These are phyloP conservation scores for Rhagologus leucostigma DNA, from an alignment of 2,113 vertebrate species.

Conservation along the genomic window DNA sequence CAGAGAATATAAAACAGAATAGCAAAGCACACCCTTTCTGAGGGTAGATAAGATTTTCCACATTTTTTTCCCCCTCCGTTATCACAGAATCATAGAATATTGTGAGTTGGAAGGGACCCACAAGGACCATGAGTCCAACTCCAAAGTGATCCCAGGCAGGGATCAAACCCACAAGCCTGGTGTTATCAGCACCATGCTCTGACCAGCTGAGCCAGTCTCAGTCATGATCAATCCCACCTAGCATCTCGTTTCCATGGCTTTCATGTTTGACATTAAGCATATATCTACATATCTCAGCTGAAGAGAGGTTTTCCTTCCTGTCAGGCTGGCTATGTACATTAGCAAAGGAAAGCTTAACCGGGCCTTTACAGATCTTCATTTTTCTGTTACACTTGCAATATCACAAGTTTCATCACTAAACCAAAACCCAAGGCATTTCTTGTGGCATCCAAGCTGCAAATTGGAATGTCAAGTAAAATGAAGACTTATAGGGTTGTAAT, in stretches of 20 bases:
- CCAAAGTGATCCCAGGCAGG: neutral
- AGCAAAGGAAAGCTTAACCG: constrained; percentile 6
- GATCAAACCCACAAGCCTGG: neutral
- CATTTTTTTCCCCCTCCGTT: neutral
- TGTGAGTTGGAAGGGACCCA: neutral
- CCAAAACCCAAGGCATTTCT: constrained; percentile 40
- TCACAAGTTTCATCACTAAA: constrained; percentile 41
- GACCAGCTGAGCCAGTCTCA: neutral
- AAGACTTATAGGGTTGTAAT: constrained; percentile 55
- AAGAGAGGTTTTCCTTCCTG: neutral
- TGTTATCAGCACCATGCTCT: neutral
- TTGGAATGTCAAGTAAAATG: constrained; percentile 62
- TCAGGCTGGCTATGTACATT: neutral
- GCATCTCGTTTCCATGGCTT: neutral
- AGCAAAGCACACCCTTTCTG: neutral
- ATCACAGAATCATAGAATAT: neutral
- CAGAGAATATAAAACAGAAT: neutral
- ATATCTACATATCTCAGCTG: neutral
- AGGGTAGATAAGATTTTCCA: neutral
- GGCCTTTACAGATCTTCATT: constrained; percentile 25
- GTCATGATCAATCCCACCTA: neutral
- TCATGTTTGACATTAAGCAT: neutral
- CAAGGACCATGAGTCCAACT: fast-evolving
- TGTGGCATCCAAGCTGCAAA: constrained; percentile 58
- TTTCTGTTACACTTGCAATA: constrained; percentile 39